A percentile compares a stretch with the other conserved stretches of the same genome.
Conservation (phyloP, 2,888 invertebrate genomes). For the Scaptomyza caliginosa region DNA sequence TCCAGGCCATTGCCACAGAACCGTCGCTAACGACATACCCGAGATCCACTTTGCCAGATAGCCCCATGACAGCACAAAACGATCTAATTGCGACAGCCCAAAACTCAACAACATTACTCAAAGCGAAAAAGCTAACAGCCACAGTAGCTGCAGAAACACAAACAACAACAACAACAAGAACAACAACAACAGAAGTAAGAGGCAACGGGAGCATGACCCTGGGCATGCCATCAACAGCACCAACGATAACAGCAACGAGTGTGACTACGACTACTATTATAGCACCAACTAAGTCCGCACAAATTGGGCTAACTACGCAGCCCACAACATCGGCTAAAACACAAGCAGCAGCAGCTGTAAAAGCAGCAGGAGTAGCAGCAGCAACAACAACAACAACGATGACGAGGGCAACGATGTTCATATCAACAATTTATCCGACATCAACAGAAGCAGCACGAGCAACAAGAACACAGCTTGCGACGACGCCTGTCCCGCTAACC, state of each 20-base stretch:
- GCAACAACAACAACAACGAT: constrained; percentile 6
- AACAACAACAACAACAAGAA: constrained; percentile 18
- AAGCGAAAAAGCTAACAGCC: constrained; percentile 53
- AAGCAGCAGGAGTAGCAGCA: constrained; percentile 6
- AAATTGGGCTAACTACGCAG: constrained; percentile 70
- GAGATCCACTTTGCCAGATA: constrained; percentile 76
- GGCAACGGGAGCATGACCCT: constrained; percentile 41
- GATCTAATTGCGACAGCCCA: constrained; percentile 73
- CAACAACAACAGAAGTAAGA: constrained; percentile 16
- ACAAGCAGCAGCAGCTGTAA: constrained; percentile 32
- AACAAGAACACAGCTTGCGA: not conserved
- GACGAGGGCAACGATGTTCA: constrained; percentile 50
- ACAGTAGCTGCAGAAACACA: constrained; percentile 22
- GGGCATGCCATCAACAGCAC: constrained; percentile 63
- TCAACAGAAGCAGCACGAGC: constrained; percentile 30
- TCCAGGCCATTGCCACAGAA: constrained; percentile 17
- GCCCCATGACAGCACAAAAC: constrained; percentile 74
- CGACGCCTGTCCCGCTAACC: constrained; percentile 1
- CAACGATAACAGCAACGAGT: constrained; percentile 40
- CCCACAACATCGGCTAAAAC: constrained; percentile 35
- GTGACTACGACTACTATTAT: constrained; percentile 9
- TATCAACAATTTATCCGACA: constrained; percentile 69
- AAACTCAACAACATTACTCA: constrained; percentile 55
- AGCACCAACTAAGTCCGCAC: constrained; percentile 58
- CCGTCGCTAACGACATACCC: constrained; percentile 55